A percentile compares a stretch with the other conserved stretches of the same genome.
phyloP scores from a whole-genome alignment of 2,888 invertebrate genomes.

The Trachelus tabidus region DNA sequence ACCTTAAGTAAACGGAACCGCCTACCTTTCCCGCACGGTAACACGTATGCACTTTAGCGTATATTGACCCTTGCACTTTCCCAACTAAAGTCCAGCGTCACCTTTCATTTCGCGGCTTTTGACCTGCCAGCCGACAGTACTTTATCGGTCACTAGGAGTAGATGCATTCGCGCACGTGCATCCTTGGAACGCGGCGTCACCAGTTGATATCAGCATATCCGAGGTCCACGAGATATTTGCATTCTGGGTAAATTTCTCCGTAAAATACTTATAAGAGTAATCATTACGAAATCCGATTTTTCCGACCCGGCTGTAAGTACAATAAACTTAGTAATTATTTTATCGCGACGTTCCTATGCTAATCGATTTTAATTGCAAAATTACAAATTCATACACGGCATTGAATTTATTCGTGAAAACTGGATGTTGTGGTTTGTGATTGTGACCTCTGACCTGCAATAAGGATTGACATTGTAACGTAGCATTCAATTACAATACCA shows the following conservation, averaged over 20 bases:
- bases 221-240: neutral
- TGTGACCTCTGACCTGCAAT: too few species aligned
- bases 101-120: slow-evolving; percentile 12
- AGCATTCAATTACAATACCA: too few species aligned
- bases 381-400: too few species aligned
- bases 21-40: slow-evolving; percentile 4
- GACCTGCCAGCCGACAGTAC: slow-evolving; percentile 16
- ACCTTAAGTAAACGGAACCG: neutral
- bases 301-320: too few species aligned
- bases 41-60: slow-evolving; percentile 42
- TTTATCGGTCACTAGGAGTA: neutral
- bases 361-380: too few species aligned
- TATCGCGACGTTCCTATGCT: too few species aligned
- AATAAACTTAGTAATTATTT: too few species aligned
- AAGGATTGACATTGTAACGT: too few species aligned
- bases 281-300: too few species aligned
- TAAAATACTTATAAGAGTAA: neutral
- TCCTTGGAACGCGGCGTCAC: slow-evolving; percentile 1
- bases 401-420: too few species aligned
- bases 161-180: too few species aligned
- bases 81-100: slow-evolving; percentile 10
- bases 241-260: slow-evolving; percentile 4
- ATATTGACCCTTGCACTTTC: slow-evolving; percentile 35
- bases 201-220: neutral
- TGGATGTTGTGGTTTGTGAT: too few species aligned